Evolutionary conservation across 2,888 invertebrate species (phyloP).

Genomic region (Nezara viridula): DNA sequence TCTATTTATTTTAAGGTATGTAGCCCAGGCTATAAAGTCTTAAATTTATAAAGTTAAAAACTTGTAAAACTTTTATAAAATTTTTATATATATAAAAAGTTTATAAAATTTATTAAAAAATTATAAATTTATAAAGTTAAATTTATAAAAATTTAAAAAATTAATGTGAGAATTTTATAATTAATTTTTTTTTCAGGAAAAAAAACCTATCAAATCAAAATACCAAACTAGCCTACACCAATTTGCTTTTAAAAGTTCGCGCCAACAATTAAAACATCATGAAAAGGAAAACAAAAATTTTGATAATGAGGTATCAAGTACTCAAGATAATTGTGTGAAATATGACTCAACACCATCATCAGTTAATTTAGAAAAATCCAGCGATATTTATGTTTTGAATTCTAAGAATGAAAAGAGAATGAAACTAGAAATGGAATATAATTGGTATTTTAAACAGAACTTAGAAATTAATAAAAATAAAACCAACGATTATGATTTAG

Average conservation of each 20-base stretch:
- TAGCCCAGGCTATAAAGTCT: no score
- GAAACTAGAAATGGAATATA: constrained; percentile 13
- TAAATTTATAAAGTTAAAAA: no score
- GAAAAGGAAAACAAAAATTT: neutral
- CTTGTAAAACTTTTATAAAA: no score
- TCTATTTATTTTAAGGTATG: no score
- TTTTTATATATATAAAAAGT: no score
- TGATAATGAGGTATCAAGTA: constrained; percentile 55
- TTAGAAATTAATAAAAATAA: neutral
- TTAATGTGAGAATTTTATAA: no score
- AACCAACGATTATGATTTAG: neutral
- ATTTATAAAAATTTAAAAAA: no score
- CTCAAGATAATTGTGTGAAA: constrained; percentile 39
- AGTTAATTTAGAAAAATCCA: neutral
- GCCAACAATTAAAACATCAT: constrained; percentile 31
- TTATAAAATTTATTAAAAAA: no score
- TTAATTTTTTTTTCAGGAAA: constrained; percentile 46
- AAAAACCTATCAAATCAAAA: neutral
- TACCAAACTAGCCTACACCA: constrained; percentile 50
- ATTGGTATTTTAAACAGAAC: constrained; percentile 13
- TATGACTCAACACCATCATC: neutral
- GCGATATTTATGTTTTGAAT: neutral
- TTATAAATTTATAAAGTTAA: no score
- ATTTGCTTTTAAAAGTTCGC: constrained; percentile 35
- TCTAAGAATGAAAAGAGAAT: neutral